Evolutionary conservation across 2,113 vertebrate genomes (phyloP), one percentile per base, ranked within the genome.

Genomic region (Empidonax traillii): DNA sequence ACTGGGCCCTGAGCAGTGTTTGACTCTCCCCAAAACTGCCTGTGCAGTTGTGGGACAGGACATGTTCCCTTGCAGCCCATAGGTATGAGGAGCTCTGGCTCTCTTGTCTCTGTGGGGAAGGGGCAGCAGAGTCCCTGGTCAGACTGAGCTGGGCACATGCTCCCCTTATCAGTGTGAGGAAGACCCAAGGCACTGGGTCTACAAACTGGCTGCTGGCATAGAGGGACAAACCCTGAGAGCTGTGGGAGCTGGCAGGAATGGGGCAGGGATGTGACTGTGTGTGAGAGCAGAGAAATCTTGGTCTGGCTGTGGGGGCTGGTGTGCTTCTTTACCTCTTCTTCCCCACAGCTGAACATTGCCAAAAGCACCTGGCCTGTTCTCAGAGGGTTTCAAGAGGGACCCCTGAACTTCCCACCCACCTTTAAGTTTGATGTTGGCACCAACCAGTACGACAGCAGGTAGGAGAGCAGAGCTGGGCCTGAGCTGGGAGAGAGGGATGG

Each of bases 401-500:
- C 98, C 6, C 98, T 99, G 27, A 98, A 98, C 85, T 99, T 99
- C 61, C 99, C 99, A 7, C 99, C 99, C 14, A 99, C 99, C 7
- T 99, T 99, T 97, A 99, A 99, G 95, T 99, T 99, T 51, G 99
- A 99, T 18, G 99, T 99, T 95, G 99, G 99, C 53, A 99, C 99
- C 75, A 98, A 99, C 89, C 99, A 98, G 9, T 99, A 99, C 0
- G 99, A 99, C 94, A 99, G 99, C 96, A 99, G 99, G 99, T 99
- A 85, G 41, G 97, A 73, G 23, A 33, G 30, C 19, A 33, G 62
- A 90, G 61, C n/a, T 71, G n/a, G 25, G 49, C 0, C 1, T 25
- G 22, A 49, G 65, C 27, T 77, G 37, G 51, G 27, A 37, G 28
- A 10, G 23, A 65, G 66, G 59, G 61, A 22, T 63, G 49, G 10